A percentile compares a stretch with the other conserved stretches of the same genome.
These are phyloP conservation scores for Polydrusus tereticollis DNA, from an alignment of 2,888 invertebrate species.

Conservation along the genomic window DNA sequence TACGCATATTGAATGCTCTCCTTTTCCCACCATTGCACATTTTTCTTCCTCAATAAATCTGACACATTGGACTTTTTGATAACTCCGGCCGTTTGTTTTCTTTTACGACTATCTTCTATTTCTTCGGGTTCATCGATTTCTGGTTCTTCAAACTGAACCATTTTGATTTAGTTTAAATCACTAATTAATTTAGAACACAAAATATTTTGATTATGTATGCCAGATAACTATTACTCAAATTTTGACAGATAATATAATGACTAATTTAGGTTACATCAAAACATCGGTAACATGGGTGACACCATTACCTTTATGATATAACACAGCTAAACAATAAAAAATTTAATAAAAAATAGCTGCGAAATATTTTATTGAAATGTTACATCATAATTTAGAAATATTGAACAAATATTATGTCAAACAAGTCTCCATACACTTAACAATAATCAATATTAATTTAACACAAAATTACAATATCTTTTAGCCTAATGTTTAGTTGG, in stretches of 20 bases:
- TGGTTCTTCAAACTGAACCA: constrained; percentile 22
- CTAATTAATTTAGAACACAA: not conserved
- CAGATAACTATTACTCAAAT: not conserved
- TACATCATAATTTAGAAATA: too few species aligned
- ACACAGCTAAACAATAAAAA: too few species aligned
- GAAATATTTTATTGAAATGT: too few species aligned
- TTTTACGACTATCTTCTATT: not conserved
- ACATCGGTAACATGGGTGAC: not conserved
- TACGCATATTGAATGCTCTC: constrained; percentile 63
- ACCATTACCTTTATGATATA: too few species aligned
- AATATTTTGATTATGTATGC: not conserved
- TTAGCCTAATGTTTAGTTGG: too few species aligned
- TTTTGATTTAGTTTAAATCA: constrained; percentile 1
- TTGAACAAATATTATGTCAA: too few species aligned
- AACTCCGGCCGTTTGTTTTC: constrained; percentile 1
- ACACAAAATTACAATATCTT: too few species aligned
- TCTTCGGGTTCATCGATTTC: not conserved
- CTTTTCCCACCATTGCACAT: constrained; percentile 62
- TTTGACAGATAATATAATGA: constrained; percentile 7
- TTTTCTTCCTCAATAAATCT: constrained; percentile 9
- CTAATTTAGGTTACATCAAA: not conserved
- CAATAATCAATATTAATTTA: too few species aligned
- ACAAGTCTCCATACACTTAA: too few species aligned
- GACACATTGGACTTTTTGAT: constrained; percentile 3
- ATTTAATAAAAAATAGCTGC: too few species aligned